Base-by-base conservation (phyloP, 35 echinoderm and acorn worm genomes). In the Heliocidaris erythrogramma region DNA sequence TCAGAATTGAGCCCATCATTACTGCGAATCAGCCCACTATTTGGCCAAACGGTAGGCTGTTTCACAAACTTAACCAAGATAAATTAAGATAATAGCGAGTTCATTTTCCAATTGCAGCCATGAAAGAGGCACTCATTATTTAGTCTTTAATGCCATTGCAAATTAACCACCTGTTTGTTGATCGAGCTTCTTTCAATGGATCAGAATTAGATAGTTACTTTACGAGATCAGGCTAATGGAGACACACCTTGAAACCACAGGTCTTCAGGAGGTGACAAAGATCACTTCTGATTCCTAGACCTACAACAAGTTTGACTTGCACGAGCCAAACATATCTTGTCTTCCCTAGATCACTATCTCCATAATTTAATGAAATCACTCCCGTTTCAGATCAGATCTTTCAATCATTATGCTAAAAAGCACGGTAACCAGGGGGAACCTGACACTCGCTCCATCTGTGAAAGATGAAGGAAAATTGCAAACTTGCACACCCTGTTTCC, bases 251-350 rank as follows among this genome's bases (percentile, higher is more conserved):
- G 18, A 78, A 78, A 78, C 21, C 65, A 78, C 0, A 78, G 65
- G 65, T 78, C 65, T 78, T 24, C 14, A 78, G 21, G 27, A 78
- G 65, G 65, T 78, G 65, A 78, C 65, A 78, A 78, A 78, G 65
- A 78, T 78, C 65, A 27, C 65, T 78, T 78, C 27, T 78, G 65
- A 78, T 78, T 78, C 65, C 1, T 18, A 78, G 65, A 78, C 65
- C 65, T 78, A 78, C 65, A n/a, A 78, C 65, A 78, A 78, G 18
- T 78, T 78, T 78, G 65, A 78, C 65, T 78, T 78, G 65, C 65
- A 78, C 17, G 21, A 78, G 21, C 65, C 65, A 78, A 78, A 78
- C 65, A 78, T 78, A 78, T 78, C 65, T 78, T 78, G 65, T 78
- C 65, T 78, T 78, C 65, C 65, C 21, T 78, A 78, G 65, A 78